phyloP scores from a whole-genome alignment of 2,888 invertebrate species.

The Plutella xylostella region DNA sequence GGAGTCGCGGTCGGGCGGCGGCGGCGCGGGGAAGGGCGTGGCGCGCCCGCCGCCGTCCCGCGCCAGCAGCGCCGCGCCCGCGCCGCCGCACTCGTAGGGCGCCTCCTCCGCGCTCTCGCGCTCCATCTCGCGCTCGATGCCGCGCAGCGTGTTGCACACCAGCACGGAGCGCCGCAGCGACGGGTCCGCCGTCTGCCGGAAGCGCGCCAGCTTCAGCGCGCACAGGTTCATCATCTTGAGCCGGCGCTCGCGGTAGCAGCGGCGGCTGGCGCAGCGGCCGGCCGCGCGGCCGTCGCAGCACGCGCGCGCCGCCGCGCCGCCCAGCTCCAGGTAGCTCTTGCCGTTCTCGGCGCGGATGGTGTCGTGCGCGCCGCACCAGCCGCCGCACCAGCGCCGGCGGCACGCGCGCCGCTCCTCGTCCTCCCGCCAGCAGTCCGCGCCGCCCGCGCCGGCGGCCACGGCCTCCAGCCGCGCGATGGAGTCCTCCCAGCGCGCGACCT shows the following conservation, averaged over 20 bases:
- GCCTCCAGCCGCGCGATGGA: constrained; percentile 62
- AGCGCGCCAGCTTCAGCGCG: constrained; percentile 90
- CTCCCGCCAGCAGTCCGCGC: constrained; percentile 71
- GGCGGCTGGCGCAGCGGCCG: constrained; percentile 82
- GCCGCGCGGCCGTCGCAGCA: constrained; percentile 81
- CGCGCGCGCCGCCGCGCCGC: constrained; percentile 81
- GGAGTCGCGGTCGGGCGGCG: constrained; percentile 75
- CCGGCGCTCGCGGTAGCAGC: constrained; percentile 87
- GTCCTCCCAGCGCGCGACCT: constrained; percentile 65
- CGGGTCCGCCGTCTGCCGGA: constrained; percentile 90
- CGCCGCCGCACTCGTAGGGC: constrained; percentile 67
- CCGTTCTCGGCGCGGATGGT: constrained; percentile 92
- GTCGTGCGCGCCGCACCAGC: constrained; percentile 73
- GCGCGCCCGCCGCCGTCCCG: constrained; percentile 70
- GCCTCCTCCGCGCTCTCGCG: constrained; percentile 71
- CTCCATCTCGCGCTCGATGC: constrained; percentile 91
- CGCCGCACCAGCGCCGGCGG: constrained; percentile 69
- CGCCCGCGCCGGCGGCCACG: constrained; percentile 73
- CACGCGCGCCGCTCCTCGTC: constrained; percentile 65
- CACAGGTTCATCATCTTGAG: constrained; percentile 92
- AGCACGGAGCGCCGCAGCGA: constrained; percentile 90
- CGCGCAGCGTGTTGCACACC: constrained; percentile 91
- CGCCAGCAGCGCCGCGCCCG: constrained; percentile 48
- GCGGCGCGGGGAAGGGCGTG: constrained; percentile 75
- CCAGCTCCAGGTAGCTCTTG: constrained; percentile 89